phyloP scores from a whole-genome alignment of 23 tunicate genomes.

The Styela clava region DNA sequence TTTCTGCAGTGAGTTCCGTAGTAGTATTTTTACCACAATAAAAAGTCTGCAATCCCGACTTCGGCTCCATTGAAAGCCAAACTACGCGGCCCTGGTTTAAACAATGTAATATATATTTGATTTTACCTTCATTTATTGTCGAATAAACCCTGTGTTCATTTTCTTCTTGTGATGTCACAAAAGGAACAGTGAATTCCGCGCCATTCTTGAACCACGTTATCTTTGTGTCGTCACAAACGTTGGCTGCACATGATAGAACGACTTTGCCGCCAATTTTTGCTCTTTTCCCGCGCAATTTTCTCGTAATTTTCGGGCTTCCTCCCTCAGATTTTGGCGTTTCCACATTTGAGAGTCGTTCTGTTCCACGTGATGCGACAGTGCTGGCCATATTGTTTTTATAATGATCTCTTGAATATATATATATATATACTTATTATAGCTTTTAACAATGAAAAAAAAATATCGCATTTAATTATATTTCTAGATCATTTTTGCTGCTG shows the following conservation, averaged over 20 bases:
- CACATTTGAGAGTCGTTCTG: background rate
- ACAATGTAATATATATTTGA: too few relatives aligned
- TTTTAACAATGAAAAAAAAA: too few relatives aligned
- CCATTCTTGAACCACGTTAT: constrained; percentile 17
- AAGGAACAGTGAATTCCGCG: constrained; percentile 1
- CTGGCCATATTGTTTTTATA: constrained; percentile 9
- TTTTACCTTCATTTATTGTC: background rate
- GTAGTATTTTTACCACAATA: too few relatives aligned
- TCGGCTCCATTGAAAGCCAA: too few relatives aligned
- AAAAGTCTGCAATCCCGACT: too few relatives aligned
- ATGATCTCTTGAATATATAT: too few relatives aligned
- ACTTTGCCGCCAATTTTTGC: background rate
- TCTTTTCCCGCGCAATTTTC: constrained; percentile 16
- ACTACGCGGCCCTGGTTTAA: too few relatives aligned
- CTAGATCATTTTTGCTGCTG: too few relatives aligned
- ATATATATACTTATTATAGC: too few relatives aligned
- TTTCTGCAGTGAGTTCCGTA: too few relatives aligned
- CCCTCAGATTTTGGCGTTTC: background rate
- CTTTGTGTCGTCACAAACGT: constrained; percentile 2
- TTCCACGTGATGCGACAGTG: background rate
- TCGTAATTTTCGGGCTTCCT: constrained; percentile 1
- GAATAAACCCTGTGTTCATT: background rate
- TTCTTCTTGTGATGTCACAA: constrained; percentile 2
- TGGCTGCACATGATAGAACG: background rate
- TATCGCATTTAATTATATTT: too few relatives aligned